These are phyloP conservation scores for Lasioglossum zephyrum DNA, from an alignment of 2,888 invertebrate genomes.

Conservation along the genomic window DNA sequence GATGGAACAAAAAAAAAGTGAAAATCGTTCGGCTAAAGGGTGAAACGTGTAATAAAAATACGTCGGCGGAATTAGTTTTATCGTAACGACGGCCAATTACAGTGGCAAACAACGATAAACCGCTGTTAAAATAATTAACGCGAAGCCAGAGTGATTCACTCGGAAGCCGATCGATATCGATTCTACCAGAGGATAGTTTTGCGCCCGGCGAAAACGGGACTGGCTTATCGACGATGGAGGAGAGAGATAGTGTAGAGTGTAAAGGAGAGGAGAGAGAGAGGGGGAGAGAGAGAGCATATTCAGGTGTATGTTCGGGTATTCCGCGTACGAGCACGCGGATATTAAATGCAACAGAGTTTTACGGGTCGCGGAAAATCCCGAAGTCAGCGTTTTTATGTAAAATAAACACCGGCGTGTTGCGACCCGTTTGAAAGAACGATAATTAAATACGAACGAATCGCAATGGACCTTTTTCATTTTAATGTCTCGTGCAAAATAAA, in stretches of 20 bases:
- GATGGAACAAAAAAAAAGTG: not conserved
- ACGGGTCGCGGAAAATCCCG: conserved; percentile 55
- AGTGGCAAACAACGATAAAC: conserved; percentile 16
- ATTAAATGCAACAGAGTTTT: conserved; percentile 54
- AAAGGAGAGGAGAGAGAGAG: not conserved
- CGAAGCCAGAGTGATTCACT: conserved; percentile 23
- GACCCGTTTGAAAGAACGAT: conserved; percentile 68
- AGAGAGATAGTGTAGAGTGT: not conserved
- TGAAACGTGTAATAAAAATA: not conserved
- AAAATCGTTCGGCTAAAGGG: not conserved
- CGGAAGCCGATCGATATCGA: conserved; percentile 17
- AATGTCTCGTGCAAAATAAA: conserved; percentile 69
- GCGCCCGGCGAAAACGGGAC: conserved; percentile 21
- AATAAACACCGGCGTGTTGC: conserved; percentile 64
- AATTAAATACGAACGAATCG: conserved; percentile 67
- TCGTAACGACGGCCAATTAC: conserved; percentile 11
- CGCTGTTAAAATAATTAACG: conserved; percentile 27
- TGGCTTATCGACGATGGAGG: conserved; percentile 22
- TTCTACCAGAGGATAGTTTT: conserved; percentile 8
- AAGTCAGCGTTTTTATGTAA: conserved; percentile 54
- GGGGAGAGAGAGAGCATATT: not conserved
- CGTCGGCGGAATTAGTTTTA: not conserved
- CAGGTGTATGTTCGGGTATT: conserved; percentile 15
- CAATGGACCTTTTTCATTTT: conserved; percentile 72
- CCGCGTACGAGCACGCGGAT: conserved; percentile 52